Percentiles rank a stretch among this genome's conserved stretches.
These are phyloP conservation scores for Bembecia ichneumoniformis DNA, from an alignment of 2,888 invertebrate species.

Conservation along the genomic window DNA sequence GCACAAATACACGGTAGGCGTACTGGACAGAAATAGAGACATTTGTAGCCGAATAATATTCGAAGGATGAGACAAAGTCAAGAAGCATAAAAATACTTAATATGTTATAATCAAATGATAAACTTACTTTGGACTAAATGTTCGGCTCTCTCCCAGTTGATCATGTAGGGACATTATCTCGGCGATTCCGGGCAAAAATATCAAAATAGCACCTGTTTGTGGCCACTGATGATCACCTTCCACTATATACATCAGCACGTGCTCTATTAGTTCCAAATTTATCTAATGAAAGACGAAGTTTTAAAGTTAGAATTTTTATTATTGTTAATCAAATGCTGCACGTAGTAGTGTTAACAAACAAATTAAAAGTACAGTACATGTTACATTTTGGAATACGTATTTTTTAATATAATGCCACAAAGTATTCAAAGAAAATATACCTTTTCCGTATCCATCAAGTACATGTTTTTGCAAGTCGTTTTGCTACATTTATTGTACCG, in stretches of 20 bases:
- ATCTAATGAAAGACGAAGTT: constrained; percentile 47
- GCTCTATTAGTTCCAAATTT: constrained; percentile 83
- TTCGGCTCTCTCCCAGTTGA: constrained; percentile 75
- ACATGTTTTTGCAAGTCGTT: constrained; percentile 80
- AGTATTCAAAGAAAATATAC: constrained; percentile 20
- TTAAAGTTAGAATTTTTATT: too few relatives aligned
- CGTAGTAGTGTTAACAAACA: too few relatives aligned
- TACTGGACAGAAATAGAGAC: too few relatives aligned
- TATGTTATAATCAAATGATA: background rate
- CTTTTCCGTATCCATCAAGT: constrained; percentile 81
- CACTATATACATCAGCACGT: constrained; percentile 78
- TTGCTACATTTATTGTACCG: constrained; percentile 76
- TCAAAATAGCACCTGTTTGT: constrained; percentile 80
- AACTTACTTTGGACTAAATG: constrained; percentile 74
- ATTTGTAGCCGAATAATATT: too few relatives aligned
- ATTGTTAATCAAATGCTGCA: too few relatives aligned
- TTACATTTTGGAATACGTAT: too few relatives aligned
- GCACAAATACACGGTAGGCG: too few relatives aligned
- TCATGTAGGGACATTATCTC: constrained; percentile 83
- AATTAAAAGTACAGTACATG: too few relatives aligned
- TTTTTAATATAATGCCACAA: background rate
- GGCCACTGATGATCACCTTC: constrained; percentile 79
- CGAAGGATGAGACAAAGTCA: too few relatives aligned
- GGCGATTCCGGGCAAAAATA: constrained; percentile 84
- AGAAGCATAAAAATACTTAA: background rate